Evolutionary conservation across 2,888 invertebrate genomes (phyloP), one percentile per base, ranked within the genome.

Genomic region (Embidobia sp.): DNA sequence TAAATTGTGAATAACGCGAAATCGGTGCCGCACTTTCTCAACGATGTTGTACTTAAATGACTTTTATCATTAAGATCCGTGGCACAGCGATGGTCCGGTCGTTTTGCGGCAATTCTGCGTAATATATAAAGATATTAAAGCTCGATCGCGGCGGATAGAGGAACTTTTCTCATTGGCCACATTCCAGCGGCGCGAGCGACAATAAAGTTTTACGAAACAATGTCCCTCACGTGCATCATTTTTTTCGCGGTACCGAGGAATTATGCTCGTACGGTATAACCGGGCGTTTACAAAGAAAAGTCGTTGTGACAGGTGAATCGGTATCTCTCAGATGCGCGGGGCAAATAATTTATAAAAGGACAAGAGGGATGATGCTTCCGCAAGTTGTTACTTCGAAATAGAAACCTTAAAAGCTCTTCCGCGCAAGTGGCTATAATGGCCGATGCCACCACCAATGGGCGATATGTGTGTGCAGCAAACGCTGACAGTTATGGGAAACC

Each of bases 401-500:
- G 77, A 66, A 77, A 73, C 51, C 57, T 69, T 67, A 72, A 77
- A 77, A 77, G 64, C 72, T 73, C 69, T 77, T 69, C 69, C 77
- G 67, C 37, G 46, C 77, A 63, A 49, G 67, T 67, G 67, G 72
- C 55, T 18, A 49, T 72, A 73, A 72, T 72, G 67, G 72, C 19
- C 57, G 63, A 61, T 77, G 55, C 66, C 67, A 73, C 72, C 72
- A 77, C 77, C 72, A 72, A 72, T 72, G 67, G 77, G 42, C 37
- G 67, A 63, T 67, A 73, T 77, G 72, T 77, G 72, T 77, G 72
- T 77, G 48, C 29, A n/a, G 16, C n/a, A 37, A 46, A 49, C 49
- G 57, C 22, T 77, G 77, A 77, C 77, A 55, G 59, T 77, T 77
- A 77, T 73, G 77, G 77, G 77, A 73, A 77, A 73, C 44, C 55